Percentiles rank a stretch among this genome's conserved stretches.
phyloP scores from a whole-genome alignment of 2,797 vertebrate genomes.

The Lagothrix lagotricha region DNA sequence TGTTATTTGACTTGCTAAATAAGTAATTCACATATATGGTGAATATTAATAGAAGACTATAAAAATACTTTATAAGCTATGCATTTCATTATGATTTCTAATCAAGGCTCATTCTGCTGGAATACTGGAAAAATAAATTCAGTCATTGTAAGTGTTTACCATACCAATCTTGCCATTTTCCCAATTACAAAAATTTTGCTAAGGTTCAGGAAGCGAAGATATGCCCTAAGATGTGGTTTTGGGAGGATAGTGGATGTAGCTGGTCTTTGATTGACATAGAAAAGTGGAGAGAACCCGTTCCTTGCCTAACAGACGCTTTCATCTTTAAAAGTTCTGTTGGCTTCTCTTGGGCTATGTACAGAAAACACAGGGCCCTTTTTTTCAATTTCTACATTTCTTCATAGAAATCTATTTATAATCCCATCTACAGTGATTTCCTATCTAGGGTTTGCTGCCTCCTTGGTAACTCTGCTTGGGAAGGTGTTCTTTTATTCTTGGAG shows the following conservation, averaged over 20 bases:
- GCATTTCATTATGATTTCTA: neutral
- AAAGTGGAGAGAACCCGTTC: neutral
- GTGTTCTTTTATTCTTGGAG: neutral
- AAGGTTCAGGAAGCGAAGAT: neutral
- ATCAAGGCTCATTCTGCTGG: neutral
- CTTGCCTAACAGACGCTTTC: neutral
- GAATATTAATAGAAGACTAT: neutral
- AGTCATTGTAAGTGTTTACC: neutral
- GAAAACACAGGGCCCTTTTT: neutral
- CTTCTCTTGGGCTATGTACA: neutral
- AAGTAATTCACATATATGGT: neutral
- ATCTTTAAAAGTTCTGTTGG: neutral
- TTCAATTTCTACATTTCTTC: neutral
- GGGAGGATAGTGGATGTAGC: too few species aligned
- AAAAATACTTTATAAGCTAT: neutral
- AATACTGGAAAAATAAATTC: neutral
- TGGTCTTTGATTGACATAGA: neutral
- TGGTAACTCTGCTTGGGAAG: neutral
- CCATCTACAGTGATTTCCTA: neutral
- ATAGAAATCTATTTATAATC: neutral
- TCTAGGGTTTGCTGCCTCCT: neutral
- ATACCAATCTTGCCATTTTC: neutral
- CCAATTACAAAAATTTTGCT: neutral
- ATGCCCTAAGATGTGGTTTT: rapidly evolving
- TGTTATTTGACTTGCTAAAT: neutral